Evolutionary conservation across 2,888 invertebrate species (phyloP).

Genomic region (Leucania comma): DNA sequence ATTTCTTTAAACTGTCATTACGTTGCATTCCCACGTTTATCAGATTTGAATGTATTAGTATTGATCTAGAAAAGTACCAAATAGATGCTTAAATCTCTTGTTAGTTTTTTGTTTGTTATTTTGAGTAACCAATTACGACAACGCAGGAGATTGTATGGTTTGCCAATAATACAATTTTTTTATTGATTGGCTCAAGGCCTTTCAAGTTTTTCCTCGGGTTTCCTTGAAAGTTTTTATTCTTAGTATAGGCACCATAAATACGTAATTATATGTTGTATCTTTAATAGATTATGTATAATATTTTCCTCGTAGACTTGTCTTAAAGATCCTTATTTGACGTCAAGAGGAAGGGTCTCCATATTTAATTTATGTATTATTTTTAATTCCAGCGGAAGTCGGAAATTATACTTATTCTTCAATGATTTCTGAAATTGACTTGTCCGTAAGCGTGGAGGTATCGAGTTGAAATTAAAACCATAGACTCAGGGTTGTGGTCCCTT

Average conservation of each 20-base stretch:
- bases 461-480: too few species aligned
- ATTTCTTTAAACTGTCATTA: too few species aligned
- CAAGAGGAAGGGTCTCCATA: not conserved
- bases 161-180: not conserved
- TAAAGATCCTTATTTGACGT: not conserved
- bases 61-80: not conserved
- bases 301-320: conserved; percentile 29
- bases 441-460: too few species aligned
- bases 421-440: not conserved
- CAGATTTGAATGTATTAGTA: not conserved
- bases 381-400: not conserved
- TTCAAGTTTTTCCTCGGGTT: conserved; percentile 11
- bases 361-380: conserved; percentile 7
- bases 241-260: not conserved
- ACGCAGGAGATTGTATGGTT: not conserved
- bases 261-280: not conserved
- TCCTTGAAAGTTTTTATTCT: conserved; percentile 8
- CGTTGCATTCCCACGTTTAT: too few species aligned
- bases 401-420: not conserved
- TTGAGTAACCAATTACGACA: conserved; percentile 1
- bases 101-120: conserved; percentile 1
- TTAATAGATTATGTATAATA: conserved; percentile 2
- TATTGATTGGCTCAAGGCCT: not conserved
- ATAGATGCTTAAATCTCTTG: not conserved
- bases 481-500: too few species aligned